Percentiles rank a stretch among this genome's conserved stretches.
Evolutionary conservation across 2,113 vertebrate species (phyloP).

Genomic region (Hemibagrus wyckioides): DNA sequence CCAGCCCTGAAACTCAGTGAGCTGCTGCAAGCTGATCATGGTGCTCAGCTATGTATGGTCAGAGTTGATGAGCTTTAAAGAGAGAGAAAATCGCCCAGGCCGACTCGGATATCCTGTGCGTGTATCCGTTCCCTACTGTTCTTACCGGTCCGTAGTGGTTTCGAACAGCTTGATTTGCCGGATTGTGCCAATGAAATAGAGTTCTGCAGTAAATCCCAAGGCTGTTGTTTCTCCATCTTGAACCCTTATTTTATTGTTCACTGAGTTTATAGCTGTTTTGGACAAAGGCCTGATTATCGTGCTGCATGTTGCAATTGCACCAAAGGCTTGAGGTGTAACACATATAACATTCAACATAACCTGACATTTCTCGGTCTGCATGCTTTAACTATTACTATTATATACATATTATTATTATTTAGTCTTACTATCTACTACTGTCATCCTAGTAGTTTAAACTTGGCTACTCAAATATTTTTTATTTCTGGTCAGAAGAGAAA

Average conservation of each 20-base stretch:
- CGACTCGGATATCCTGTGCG: slow-evolving; percentile 10
- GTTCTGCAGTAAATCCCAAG: slow-evolving; percentile 6
- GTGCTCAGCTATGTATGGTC: slow-evolving; percentile 67
- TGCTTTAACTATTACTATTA: neutral
- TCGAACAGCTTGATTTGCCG: neutral
- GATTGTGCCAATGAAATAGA: neutral
- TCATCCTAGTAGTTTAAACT: neutral
- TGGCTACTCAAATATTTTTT: neutral
- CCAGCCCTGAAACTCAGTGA: slow-evolving; percentile 40
- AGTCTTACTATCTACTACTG: neutral
- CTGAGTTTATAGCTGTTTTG: slow-evolving; percentile 27
- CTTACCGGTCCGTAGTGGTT: neutral
- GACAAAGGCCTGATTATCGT: neutral
- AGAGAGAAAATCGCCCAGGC: slow-evolving; percentile 14
- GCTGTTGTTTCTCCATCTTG: slow-evolving; percentile 13
- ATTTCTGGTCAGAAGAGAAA: neutral
- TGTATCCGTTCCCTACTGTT: neutral
- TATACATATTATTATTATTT: neutral
- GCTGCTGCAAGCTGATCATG: slow-evolving; percentile 42
- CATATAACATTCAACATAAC: neutral
- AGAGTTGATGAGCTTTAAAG: slow-evolving; percentile 23
- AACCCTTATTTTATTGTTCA: slow-evolving; percentile 6
- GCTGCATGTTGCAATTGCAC: neutral
- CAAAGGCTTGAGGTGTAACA: neutral
- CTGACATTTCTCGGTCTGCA: neutral